phyloP scores from a whole-genome alignment of 2,113 vertebrate genomes.

The Thamnaconus septentrionalis region DNA sequence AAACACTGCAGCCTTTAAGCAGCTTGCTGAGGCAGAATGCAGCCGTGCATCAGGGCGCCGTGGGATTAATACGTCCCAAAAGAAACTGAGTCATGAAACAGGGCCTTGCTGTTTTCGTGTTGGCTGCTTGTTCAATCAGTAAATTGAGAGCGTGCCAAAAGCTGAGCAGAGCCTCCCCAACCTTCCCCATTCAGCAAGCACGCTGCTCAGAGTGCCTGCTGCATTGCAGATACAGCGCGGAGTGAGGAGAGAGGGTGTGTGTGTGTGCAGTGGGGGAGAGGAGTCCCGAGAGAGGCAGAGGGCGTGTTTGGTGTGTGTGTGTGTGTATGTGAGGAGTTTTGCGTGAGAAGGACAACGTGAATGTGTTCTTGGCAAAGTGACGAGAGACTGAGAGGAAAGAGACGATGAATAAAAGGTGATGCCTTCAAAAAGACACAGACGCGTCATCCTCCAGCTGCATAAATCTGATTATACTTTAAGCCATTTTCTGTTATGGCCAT shows the following conservation, averaged over 20 bases:
- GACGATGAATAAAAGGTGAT: too few species aligned
- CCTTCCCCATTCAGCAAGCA: constrained; percentile 36
- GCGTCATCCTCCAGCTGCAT: too few species aligned
- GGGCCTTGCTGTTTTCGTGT: constrained; percentile 31
- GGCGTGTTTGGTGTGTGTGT: constrained; percentile 6
- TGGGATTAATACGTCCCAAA: constrained; percentile 40
- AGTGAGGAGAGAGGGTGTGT: constrained; percentile 4
- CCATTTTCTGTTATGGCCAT: too few species aligned
- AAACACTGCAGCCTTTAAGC: not conserved
- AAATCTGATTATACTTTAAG: too few species aligned
- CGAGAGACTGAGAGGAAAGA: too few species aligned
- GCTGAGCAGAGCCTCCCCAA: constrained; percentile 35
- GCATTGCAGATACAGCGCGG: constrained; percentile 74
- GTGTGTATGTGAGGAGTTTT: too few species aligned
- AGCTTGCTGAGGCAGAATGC: constrained; percentile 61
- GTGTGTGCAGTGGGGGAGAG: constrained; percentile 22
- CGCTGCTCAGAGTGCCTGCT: constrained; percentile 58
- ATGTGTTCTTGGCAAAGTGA: too few species aligned
- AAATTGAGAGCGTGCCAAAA: constrained; percentile 38
- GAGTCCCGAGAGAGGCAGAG: constrained; percentile 15
- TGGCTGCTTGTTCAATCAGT: constrained; percentile 30
- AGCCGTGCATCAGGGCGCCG: constrained; percentile 47
- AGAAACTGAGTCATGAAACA: constrained; percentile 52
- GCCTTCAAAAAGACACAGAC: too few species aligned
- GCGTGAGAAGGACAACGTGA: too few species aligned